Evolutionary conservation across 2,113 vertebrate species (phyloP).

Genomic region (Hydrochoerus hydrochaeris): DNA sequence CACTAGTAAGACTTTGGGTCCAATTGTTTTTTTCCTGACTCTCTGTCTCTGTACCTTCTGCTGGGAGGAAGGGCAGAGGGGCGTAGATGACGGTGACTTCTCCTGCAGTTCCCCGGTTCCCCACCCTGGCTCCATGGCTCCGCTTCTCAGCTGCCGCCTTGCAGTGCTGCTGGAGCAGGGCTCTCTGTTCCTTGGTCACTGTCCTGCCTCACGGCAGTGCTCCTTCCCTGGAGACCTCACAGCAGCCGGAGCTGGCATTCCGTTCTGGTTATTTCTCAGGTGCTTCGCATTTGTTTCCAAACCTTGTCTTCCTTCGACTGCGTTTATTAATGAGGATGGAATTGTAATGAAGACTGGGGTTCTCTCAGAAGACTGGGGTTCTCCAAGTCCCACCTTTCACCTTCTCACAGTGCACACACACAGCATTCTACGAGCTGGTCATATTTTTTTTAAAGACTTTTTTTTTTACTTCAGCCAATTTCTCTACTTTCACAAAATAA

Average conservation of each 20-base stretch:
- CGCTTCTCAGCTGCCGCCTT: neutral
- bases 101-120: neutral
- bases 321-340: neutral
- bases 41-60: neutral
- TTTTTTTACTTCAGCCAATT: conserved; percentile 20
- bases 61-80: neutral
- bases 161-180: neutral
- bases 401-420: neutral
- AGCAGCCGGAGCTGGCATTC: neutral
- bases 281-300: neutral
- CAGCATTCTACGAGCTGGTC: too few relatives aligned
- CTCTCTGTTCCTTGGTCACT: neutral
- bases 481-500: neutral
- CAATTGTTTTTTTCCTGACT: neutral
- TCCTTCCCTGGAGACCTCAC: neutral
- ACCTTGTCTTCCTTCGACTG: neutral
- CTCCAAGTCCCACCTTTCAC: neutral
- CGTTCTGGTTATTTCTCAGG: neutral
- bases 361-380: neutral
- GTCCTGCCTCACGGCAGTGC: too few relatives aligned
- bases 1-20: neutral
- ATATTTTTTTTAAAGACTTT: neutral
- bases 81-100: neutral
- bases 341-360: neutral
- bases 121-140: neutral